Conservation (phyloP, 1,140 invertebrate genomes). For the Drosophila pruinosa region DNA sequence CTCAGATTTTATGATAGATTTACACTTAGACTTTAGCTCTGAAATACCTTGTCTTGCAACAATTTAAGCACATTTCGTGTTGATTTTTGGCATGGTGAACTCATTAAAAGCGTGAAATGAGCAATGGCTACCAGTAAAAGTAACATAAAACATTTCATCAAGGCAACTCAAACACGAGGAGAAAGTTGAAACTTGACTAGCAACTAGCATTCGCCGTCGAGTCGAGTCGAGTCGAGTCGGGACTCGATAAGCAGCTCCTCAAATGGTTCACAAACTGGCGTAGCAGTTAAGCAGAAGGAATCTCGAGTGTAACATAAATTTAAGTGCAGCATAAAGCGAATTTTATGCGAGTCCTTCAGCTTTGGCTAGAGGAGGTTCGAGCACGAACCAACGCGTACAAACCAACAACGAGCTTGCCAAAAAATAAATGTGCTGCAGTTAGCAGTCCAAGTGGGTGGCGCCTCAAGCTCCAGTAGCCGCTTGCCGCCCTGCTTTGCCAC, state of each 20-base stretch:
- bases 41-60: not conserved
- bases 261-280: conserved; percentile 16
- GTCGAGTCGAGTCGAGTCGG: conserved; percentile 15
- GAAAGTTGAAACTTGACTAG: not conserved
- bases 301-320: conserved; percentile 80
- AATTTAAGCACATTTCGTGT: conserved; percentile 42
- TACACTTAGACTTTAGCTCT: not conserved
- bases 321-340: conserved; percentile 76
- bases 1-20: not conserved
- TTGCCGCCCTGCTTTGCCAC: not conserved
- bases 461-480: not conserved
- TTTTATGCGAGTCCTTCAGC: conserved; percentile 60
- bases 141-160: conserved; percentile 68
- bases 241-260: conserved; percentile 54
- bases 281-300: conserved; percentile 64
- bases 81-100: conserved; percentile 46
- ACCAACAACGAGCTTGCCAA: conserved; percentile 25
- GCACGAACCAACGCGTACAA: not conserved
- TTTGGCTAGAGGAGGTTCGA: not conserved
- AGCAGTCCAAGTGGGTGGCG: conserved; percentile 35
- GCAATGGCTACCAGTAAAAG: conserved; percentile 49
- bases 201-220: too few species aligned
- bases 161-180: not conserved
- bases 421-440: conserved; percentile 74
- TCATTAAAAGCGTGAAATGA: conserved; percentile 56